A percentile compares a stretch with the other conserved stretches of the same genome.
These are phyloP conservation scores for Casuarius casuarius DNA, from an alignment of 2,113 vertebrate genomes.

Conservation along the genomic window DNA sequence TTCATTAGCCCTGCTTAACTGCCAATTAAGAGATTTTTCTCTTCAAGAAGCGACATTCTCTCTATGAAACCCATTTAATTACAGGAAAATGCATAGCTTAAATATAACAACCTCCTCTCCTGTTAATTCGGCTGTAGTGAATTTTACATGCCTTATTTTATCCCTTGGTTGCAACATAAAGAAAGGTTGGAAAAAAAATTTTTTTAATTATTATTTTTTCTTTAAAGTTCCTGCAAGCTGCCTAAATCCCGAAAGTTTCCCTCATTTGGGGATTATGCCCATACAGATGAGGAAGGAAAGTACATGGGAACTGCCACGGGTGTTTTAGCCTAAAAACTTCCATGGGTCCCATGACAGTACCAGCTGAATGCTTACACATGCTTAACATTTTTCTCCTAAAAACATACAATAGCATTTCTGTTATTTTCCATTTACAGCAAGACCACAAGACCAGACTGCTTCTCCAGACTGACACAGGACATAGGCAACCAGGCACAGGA, in stretches of 20 bases:
- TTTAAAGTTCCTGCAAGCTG: background rate
- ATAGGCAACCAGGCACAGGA: background rate
- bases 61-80: slow-evolving; percentile 22
- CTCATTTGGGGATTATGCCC: background rate
- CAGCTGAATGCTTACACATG: background rate
- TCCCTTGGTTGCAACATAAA: background rate
- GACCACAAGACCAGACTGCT: accelerated
- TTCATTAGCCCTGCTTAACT: slow-evolving; percentile 40
- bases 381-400: background rate
- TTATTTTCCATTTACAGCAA: background rate
- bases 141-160: background rate
- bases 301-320: background rate
- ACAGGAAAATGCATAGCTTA: slow-evolving; percentile 13
- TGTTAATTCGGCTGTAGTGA: slow-evolving; percentile 16
- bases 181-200: background rate
- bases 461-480: background rate
- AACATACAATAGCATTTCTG: background rate
- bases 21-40: slow-evolving; percentile 27
- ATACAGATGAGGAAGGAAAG: background rate
- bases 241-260: background rate
- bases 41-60: background rate
- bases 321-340: background rate
- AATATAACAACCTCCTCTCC: background rate
- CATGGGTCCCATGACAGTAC: accelerated
- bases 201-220: background rate